These are phyloP conservation scores for Rhagonycha lutea DNA, from an alignment of 2,888 invertebrate genomes.

Conservation along the genomic window DNA sequence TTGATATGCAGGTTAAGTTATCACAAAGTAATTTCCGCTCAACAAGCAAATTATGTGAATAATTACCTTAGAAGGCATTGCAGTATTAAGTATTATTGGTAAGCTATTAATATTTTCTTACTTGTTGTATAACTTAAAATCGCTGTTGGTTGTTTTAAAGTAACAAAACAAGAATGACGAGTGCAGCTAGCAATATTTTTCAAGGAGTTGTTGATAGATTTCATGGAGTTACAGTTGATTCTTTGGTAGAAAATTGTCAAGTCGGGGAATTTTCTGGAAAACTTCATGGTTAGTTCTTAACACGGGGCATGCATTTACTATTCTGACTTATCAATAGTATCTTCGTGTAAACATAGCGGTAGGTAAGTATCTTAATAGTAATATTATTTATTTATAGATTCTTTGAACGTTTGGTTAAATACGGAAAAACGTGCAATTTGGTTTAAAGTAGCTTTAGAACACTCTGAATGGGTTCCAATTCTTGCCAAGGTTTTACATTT, in stretches of 20 bases:
- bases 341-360: background rate
- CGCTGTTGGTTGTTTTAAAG: background rate
- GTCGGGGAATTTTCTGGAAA: slow-evolving; percentile 57
- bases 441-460: slow-evolving; percentile 75
- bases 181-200: slow-evolving; percentile 47
- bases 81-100: background rate
- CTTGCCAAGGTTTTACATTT: slow-evolving; percentile 65
- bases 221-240: slow-evolving; percentile 75
- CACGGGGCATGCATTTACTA: background rate
- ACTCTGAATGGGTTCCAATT: slow-evolving; percentile 76
- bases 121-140: background rate
- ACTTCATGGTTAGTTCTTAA: slow-evolving; percentile 60
- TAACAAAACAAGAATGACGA: background rate
- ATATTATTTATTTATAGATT: slow-evolving; percentile 59
- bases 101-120: background rate
- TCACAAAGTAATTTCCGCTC: background rate
- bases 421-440: slow-evolving; percentile 74
- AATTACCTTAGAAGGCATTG: background rate
- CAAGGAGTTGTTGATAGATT: slow-evolving; percentile 65
- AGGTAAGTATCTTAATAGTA: slow-evolving; percentile 2
- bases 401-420: slow-evolving; percentile 68
- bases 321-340: background rate
- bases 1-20: background rate
- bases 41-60: background rate
- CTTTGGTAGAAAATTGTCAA: slow-evolving; percentile 61